Conservation (phyloP, 1,140 invertebrate species). For the Andrena cerasifolii region DNA sequence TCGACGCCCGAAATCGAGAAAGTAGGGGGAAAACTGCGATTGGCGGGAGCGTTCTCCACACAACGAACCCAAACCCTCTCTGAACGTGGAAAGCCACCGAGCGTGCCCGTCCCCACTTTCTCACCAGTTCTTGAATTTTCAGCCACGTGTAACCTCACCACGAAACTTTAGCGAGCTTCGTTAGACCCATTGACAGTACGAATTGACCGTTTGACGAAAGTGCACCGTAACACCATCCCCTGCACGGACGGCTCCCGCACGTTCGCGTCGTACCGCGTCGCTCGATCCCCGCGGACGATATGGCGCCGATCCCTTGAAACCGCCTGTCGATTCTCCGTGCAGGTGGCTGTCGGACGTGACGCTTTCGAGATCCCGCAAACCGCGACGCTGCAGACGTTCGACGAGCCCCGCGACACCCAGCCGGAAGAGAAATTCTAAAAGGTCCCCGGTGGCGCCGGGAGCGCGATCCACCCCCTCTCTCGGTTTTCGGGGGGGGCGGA, state of each 20-base stretch:
- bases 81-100: background rate
- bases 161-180: conserved; percentile 20
- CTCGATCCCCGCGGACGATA: background rate
- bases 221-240: background rate
- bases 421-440: conserved; percentile 15
- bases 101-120: background rate
- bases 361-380: conserved; percentile 20
- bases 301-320: background rate
- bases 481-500: background rate
- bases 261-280: background rate
- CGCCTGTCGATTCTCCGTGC: conserved; percentile 15
- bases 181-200: background rate
- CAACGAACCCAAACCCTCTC: background rate
- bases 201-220: background rate
- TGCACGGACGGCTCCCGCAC: conserved; percentile 8
- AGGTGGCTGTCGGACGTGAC: conserved; percentile 11
- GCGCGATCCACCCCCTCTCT: background rate
- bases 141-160: conserved; percentile 7
- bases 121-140: conserved; percentile 29
- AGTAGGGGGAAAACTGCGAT: conserved; percentile 24
- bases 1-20: conserved; percentile 28
- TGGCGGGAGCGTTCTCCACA: background rate
- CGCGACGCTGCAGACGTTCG: conserved; percentile 35
- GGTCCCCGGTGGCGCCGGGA: background rate
- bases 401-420: conserved; percentile 15